phyloP scores from a whole-genome alignment of 1,140 invertebrate species.

The Aphelenchoides besseyi region DNA sequence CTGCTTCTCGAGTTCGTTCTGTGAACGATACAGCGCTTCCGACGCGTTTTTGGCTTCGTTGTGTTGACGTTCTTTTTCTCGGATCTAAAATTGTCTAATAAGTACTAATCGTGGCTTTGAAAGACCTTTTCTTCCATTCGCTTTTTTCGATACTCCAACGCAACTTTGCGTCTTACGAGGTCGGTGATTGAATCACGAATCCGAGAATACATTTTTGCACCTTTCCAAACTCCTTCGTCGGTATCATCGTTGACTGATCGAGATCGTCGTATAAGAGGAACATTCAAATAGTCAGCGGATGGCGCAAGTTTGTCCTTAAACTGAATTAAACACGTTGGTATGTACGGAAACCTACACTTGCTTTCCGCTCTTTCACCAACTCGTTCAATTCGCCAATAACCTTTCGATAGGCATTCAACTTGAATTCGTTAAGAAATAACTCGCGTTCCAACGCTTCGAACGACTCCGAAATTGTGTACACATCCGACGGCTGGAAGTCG shows the following conservation, averaged over 20 bases:
- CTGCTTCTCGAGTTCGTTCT: conserved; percentile 1
- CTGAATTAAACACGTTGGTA: conserved; percentile 14
- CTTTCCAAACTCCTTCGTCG: background rate
- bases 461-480: conserved; percentile 4
- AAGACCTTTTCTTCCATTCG: conserved; percentile 28
- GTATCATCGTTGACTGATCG: conserved; percentile 10
- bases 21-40: background rate
- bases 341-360: conserved; percentile 5
- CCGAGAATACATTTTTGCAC: background rate
- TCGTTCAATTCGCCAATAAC: conserved; percentile 16
- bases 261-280: background rate
- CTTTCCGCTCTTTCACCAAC: conserved; percentile 13
- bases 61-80: background rate
- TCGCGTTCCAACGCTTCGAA: conserved; percentile 2
- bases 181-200: conserved; percentile 30
- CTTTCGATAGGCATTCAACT: conserved; percentile 12
- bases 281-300: background rate
- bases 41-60: background rate
- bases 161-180: conserved; percentile 21
- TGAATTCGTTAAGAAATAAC: conserved; percentile 9
- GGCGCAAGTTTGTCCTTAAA: conserved; percentile 24
- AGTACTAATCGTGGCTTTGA: background rate
- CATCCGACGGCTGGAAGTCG: background rate
- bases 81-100: background rate
- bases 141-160: conserved; percentile 24